Base-by-base conservation (phyloP, 2,888 invertebrate species). In the Deroplatys truncata region DNA sequence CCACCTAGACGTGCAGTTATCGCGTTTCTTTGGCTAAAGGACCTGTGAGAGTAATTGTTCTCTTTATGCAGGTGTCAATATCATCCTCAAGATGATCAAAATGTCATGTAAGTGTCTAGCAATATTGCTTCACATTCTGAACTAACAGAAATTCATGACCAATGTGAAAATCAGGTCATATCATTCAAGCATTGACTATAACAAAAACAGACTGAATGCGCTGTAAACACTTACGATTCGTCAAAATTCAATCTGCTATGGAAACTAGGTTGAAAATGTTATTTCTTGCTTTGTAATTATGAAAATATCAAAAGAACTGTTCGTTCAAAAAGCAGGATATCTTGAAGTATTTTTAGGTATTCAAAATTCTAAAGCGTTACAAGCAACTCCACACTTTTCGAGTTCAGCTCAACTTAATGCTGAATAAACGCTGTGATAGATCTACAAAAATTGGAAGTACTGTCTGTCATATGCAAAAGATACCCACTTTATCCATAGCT, bases 1-100 rank as follows among this genome's bases (percentile, higher is more conserved):
- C 97, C 95, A 98, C 98, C 97, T 98, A 97, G 96, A 96, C 25
- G 20, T 3, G 56, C 56, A 72, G 56, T 72, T 56, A 72, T 72
- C 87, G 35, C 84, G 20, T 72, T 72, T 72, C 56, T 72, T 72
- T 72, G 56, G 56, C 20, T 72, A 25, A 72, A 72, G 84, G 29
- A 84, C 29, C 29, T 84, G 84, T 84, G 29, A 31, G 29, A 31
- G 84, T 31, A 35, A 20, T 16, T 84, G 13, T 31, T 84, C 84
- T 84, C 84, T 29, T 84, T 20, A 29, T 29, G 84, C 35, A 35
- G 84, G 84, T 84, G 35, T 35, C 29, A 84, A 9, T 72, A 82
- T 82, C 25, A 20, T 82, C 25, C 82, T 35, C 43, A 35, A 43
- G 49, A 35, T 49, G 72, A 87, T 72, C 28, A 16, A 35, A 86